Evolutionary conservation across 2,797 vertebrate species (phyloP), one percentile per base, ranked within the genome.

Genomic region (Pithecia hirsuta): DNA sequence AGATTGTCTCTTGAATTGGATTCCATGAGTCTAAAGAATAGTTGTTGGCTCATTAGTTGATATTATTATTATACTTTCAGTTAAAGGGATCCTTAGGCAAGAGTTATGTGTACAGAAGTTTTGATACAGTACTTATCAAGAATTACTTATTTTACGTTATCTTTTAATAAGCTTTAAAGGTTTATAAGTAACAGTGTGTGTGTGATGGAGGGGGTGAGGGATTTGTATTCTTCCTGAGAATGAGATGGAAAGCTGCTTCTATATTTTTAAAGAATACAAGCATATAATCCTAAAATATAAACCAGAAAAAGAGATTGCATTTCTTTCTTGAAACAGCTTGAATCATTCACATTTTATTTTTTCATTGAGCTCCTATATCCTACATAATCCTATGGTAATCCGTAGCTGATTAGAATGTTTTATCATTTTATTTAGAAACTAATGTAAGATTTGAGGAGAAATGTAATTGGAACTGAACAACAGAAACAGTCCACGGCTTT

Each of bases 351-450:
- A 96, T 95, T 94, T 94, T 59, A 84, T 30, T 74, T 93, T 92
- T 83, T 50, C 78, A 83, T 8, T 72, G 70, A 92, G 64, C 24
- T 19, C 28, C 33, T 55, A 10, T 86, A 86, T 80, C 94, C 70
- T 89, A 41, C 52, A 57, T 90, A 95, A 95, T 83, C 80, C 50
- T 48, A 7, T 48, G 36, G 57, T 74, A 96, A 95, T 94, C 52
- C 36, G 19, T 88, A 70, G 55, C 24, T 94, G 50, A 88, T 96
- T 94, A 93, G 48, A 95, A 84, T 96, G 36, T 59, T 96, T 96
- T 92, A 84, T 95, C 33, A 82, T 70, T 39, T 86, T 92, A 84
- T 90, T 92, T 94, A 89, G 46, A 95, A 96, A 93, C n/a, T 80
- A 87, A 87, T 88, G 33, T 78, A 81, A 78, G 78, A 89, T 94